Evolutionary conservation across 2,888 invertebrate species (phyloP).

Genomic region (Kryphioiulus occultus): DNA sequence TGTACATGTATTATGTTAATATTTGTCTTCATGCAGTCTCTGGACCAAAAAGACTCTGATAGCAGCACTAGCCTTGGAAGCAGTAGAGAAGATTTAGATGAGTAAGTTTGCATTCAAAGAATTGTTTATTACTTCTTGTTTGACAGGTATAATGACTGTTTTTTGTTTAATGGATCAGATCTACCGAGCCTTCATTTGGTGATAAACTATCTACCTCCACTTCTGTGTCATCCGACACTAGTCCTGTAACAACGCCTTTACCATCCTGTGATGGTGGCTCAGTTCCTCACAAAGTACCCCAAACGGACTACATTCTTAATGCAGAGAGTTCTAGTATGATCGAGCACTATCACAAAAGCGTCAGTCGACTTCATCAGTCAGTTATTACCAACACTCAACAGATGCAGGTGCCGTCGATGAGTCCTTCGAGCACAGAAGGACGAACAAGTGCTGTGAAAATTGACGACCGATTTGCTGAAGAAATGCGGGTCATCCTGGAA

Average conservation of each 20-base stretch:
- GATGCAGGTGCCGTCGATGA: not conserved
- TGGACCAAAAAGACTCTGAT: constrained; percentile 45
- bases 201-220: constrained; percentile 50
- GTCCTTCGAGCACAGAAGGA: not conserved
- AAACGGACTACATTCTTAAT: constrained; percentile 9
- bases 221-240: constrained; percentile 50
- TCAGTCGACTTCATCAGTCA: not conserved
- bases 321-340: not conserved
- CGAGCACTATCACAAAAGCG: not conserved
- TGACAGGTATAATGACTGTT: not conserved
- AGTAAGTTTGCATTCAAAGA: constrained; percentile 9
- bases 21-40: constrained; percentile 37
- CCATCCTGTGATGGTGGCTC: constrained; percentile 26
- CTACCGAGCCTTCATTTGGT: constrained; percentile 20
- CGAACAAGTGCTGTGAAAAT: constrained; percentile 44
- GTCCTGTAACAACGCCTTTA: constrained; percentile 50
- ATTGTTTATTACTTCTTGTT: not conserved
- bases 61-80: constrained; percentile 47
- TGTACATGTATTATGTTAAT: too few species aligned
- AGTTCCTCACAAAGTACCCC: constrained; percentile 17
- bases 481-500: constrained; percentile 53
- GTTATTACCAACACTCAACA: not conserved
- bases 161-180: not conserved
- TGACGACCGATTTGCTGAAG: constrained; percentile 53
- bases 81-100: constrained; percentile 52